Percentiles rank a stretch among this genome's conserved stretches.
Conservation (phyloP, 2,797 vertebrate genomes). For the Valencia hispanica region DNA sequence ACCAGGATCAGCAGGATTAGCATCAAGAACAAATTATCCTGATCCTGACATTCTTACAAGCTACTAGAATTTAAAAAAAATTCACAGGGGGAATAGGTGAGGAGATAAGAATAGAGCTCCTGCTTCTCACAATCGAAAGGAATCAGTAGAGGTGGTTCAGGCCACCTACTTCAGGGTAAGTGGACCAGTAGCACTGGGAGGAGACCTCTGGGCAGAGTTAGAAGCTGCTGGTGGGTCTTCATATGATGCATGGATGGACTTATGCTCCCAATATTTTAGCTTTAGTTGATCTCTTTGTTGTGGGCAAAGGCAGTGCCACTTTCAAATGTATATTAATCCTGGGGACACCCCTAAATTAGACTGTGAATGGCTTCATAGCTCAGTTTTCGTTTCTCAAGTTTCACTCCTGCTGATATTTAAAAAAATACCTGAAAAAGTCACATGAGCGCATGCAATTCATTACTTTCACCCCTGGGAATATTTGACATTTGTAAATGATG, state of each 20-base stretch:
- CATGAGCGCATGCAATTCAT: neutral
- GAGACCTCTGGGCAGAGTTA: neutral
- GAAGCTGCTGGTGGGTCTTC: neutral
- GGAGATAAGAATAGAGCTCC: neutral
- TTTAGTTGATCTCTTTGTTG: neutral
- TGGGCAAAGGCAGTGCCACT: neutral
- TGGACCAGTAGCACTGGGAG: neutral
- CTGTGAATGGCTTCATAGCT: neutral
- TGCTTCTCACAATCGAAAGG: neutral
- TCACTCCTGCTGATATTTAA: neutral
- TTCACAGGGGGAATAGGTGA: neutral
- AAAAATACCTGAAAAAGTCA: slow-evolving; percentile 12
- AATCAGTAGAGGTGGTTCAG: neutral
- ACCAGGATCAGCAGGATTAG: too few relatives aligned
- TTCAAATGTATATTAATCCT: neutral
- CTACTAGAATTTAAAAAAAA: neutral
- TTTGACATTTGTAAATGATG: slow-evolving; percentile 15
- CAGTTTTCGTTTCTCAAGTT: neutral
- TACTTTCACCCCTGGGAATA: slow-evolving; percentile 3
- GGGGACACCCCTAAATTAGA: neutral
- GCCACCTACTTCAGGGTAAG: neutral
- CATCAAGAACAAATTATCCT: neutral
- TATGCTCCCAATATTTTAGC: neutral
- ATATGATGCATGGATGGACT: neutral
- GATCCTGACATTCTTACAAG: neutral